These are phyloP conservation scores for Oscheius onirici DNA, from an alignment of 2,888 invertebrate species.

Conservation along the genomic window DNA sequence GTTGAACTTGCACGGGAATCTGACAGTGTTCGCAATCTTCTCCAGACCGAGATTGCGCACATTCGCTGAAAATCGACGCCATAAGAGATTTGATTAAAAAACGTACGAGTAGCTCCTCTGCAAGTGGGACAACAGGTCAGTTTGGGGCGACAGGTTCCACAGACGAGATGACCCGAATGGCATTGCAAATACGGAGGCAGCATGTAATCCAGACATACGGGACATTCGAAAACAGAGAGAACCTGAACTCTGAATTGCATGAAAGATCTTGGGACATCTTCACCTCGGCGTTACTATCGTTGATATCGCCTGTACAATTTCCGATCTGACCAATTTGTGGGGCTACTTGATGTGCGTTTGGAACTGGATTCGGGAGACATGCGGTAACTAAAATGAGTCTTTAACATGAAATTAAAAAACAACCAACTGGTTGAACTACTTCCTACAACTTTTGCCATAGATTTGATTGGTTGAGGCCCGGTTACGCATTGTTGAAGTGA, in stretches of 20 bases:
- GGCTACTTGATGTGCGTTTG: conserved; percentile 40
- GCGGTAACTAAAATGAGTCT: conserved; percentile 26
- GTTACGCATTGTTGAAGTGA: conserved; percentile 29
- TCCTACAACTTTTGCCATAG: conserved; percentile 51
- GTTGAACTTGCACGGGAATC: conserved; percentile 98
- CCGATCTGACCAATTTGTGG: conserved; percentile 48
- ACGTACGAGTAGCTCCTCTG: conserved; percentile 84
- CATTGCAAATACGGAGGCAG: conserved; percentile 98
- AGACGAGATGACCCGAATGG: conserved; percentile 88
- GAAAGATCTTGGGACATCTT: no score
- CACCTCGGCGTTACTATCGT: conserved; percentile 53
- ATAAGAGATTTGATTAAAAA: not conserved
- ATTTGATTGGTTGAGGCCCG: conserved; percentile 43
- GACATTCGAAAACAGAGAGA: conserved; percentile 74
- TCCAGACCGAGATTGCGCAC: conserved; percentile 99
- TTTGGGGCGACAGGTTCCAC: conserved; percentile 95
- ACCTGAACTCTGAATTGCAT: conserved; percentile 33
- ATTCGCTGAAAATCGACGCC: conserved; percentile 79
- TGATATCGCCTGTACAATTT: conserved; percentile 31
- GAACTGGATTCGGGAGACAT: conserved; percentile 19
- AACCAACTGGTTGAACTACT: conserved; percentile 35
- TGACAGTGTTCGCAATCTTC: conserved; percentile 96
- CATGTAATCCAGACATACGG: conserved; percentile 98
- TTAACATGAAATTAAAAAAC: not conserved
- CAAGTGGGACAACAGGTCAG: conserved; percentile 97